Conservation (phyloP, 2,113 vertebrate genomes). For the Dunckerocampus dactyliophorus region DNA sequence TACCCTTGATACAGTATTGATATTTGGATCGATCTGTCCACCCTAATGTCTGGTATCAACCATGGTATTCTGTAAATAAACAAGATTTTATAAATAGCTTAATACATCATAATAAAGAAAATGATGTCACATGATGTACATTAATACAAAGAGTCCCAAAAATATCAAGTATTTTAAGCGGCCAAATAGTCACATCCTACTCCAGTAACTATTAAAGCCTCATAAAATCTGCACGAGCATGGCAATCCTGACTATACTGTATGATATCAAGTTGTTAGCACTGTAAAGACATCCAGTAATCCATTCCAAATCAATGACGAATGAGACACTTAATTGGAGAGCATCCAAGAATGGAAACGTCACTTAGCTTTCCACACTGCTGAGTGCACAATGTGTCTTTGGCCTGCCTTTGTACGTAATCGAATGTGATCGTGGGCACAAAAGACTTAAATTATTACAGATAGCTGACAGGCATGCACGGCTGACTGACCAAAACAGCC, state of each 20-base stretch:
- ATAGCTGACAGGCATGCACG: slow-evolving; percentile 43
- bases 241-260: slow-evolving; percentile 7
- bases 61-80: too few relatives aligned
- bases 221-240: slow-evolving; percentile 6
- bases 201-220: background rate
- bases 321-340: slow-evolving; percentile 46
- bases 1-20: too few relatives aligned
- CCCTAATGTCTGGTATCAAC: too few relatives aligned
- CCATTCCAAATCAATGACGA: slow-evolving; percentile 34
- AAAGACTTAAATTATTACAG: slow-evolving; percentile 48
- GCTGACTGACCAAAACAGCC: slow-evolving; percentile 36
- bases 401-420: slow-evolving; percentile 21
- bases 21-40: too few relatives aligned
- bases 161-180: too few relatives aligned
- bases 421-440: slow-evolving; percentile 26
- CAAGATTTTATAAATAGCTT: too few relatives aligned
- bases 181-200: too few relatives aligned
- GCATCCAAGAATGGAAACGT: slow-evolving; percentile 20
- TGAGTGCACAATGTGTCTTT: slow-evolving; percentile 37
- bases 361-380: slow-evolving; percentile 36
- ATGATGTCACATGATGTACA: too few relatives aligned
- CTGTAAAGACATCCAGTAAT: slow-evolving; percentile 29
- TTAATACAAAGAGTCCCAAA: too few relatives aligned
- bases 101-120: too few relatives aligned
- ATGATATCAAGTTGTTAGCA: slow-evolving; percentile 19